Evolutionary conservation across 1,140 invertebrate genomes (phyloP).

Genomic region (Caenorhabditis brenneri): DNA sequence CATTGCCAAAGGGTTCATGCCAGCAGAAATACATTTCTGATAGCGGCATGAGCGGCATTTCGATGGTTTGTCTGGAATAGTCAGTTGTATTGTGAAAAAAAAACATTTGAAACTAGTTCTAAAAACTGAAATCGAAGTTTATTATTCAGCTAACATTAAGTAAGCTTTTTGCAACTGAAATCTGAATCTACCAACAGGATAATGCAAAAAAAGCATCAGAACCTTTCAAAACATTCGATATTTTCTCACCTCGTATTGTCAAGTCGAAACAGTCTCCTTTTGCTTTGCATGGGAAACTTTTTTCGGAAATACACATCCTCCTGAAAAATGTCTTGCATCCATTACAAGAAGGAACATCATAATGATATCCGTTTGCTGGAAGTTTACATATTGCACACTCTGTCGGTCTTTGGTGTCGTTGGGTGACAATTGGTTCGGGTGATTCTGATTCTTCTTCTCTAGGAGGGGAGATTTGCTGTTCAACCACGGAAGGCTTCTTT

Average conservation of each 20-base stretch:
- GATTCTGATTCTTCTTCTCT: not conserved
- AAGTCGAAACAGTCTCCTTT: not conserved
- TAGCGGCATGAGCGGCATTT: slow-evolving; percentile 53
- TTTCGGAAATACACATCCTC: slow-evolving; percentile 51
- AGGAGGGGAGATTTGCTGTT: no score
- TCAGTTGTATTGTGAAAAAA: not conserved
- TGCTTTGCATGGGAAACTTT: slow-evolving; percentile 8
- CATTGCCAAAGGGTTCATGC: slow-evolving; percentile 53
- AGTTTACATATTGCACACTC: slow-evolving; percentile 1
- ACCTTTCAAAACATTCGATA: no score
- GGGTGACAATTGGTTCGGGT: no score
- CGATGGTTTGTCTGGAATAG: slow-evolving; percentile 42
- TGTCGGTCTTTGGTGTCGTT: not conserved
- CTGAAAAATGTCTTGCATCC: slow-evolving; percentile 58
- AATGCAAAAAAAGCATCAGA: no score
- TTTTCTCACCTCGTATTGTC: not conserved
- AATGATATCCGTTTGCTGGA: slow-evolving; percentile 73
- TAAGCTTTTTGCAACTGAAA: no score
- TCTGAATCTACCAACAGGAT: no score
- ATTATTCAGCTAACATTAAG: no score
- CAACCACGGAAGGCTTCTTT: no score
- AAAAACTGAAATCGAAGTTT: no score
- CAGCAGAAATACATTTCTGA: slow-evolving; percentile 51
- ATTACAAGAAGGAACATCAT: slow-evolving; percentile 56
- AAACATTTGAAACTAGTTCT: not conserved